Base-by-base conservation (phyloP, 2,797 vertebrate genomes). In the Mus spretus region DNA sequence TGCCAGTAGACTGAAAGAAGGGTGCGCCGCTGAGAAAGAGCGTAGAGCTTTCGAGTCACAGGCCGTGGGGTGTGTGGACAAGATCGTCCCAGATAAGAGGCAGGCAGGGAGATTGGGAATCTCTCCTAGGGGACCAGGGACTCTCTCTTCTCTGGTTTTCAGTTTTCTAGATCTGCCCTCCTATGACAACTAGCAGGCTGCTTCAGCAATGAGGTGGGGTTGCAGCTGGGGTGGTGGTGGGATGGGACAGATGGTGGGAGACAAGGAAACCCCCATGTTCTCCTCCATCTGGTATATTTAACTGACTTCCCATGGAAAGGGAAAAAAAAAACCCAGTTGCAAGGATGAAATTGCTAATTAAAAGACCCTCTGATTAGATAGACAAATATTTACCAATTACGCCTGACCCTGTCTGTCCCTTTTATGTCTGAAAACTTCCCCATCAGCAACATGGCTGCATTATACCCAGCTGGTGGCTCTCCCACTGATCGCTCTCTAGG, bases 341-440 rank as follows among this genome's bases (percentile, higher is more conserved):
- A 97, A 98, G 98, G 98, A 98, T 97, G 96, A 98, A 98, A 98
- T 98, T 98, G 98, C 98, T 99, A 98, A 98, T 98, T 98, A 98
- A 98, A 98, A 98, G 97, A 96, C 97, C 98, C 98, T 99, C 98
- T 99, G 98, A 98, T 98, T 98, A 98, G 98, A 98, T 97, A 98
- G 98, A 98, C 98, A 98, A 99, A 99, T 98, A 98, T 99, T 98
- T 98, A 98, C 98, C 98, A 98, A 97, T 98, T 98, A 98, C 26
- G 92, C 91, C 90, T 98, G 98, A 98, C 98, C 98, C 96, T 9
- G 34, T 72, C 97, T 97, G 87, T 97, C 95, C 97, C 95, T 94
- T 95, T 98, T 96, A 96, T 92, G 93, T 96, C 96, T 98, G 97
- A 95, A 97, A 96, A 98, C 92, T 94, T 96, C 91, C 80, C 95